A percentile compares a stretch with the other conserved stretches of the same genome.
Evolutionary conservation across 2,888 invertebrate species (phyloP).

Genomic region (Sthenelais limicola): DNA sequence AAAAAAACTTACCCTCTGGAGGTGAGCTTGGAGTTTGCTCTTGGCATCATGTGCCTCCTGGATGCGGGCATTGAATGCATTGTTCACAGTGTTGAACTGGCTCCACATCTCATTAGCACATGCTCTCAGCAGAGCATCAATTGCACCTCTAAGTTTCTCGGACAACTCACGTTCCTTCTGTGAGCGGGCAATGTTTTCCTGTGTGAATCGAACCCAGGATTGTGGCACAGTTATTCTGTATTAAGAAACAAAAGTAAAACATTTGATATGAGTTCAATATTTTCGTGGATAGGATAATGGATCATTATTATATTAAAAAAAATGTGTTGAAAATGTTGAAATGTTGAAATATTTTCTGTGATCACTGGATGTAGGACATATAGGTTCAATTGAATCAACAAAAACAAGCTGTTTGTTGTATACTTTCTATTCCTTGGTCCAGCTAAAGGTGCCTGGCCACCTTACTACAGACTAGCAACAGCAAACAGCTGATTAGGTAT

Average conservation of each 20-base stretch:
- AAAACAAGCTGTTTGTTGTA: no score
- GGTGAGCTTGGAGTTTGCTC: conserved; percentile 71
- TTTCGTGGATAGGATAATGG: no score
- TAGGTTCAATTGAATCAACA: no score
- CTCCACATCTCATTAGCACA: conserved; percentile 73
- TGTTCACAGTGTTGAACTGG: conserved; percentile 72
- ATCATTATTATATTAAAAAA: no score
- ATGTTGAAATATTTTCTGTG: no score
- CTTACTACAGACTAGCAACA: no score
- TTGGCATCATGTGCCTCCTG: conserved; percentile 71
- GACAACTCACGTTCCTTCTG: conserved; percentile 70
- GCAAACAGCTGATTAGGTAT: no score
- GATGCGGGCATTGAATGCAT: conserved; percentile 69
- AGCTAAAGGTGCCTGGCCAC: no score
- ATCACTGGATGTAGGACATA: no score
- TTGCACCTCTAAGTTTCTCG: conserved; percentile 70
- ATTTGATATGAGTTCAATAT: not conserved
- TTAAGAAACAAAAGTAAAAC: conserved; percentile 34
- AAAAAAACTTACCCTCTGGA: conserved; percentile 65
- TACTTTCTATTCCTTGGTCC: no score
- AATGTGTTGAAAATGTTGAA: no score
- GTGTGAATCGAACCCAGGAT: conserved; percentile 71
- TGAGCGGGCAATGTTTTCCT: conserved; percentile 72
- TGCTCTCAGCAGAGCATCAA: conserved; percentile 68
- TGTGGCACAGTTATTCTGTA: conserved; percentile 80